Evolutionary conservation across 1,140 invertebrate genomes (phyloP).

Genomic region (Berghia stephanieae): DNA sequence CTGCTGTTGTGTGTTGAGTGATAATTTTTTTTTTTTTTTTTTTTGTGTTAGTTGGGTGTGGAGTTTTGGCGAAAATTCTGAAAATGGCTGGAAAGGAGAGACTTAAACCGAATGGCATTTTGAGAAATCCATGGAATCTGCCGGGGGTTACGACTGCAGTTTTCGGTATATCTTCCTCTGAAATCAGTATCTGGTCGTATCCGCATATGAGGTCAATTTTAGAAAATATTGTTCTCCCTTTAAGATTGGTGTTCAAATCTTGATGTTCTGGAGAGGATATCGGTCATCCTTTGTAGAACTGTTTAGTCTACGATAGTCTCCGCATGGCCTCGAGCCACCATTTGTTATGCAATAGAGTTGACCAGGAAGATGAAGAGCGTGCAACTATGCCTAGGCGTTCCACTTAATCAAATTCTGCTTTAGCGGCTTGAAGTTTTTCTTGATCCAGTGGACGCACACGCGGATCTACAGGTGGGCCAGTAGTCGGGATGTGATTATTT

Average conservation of each 20-base stretch:
- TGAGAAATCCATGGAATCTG: conserved; percentile 39
- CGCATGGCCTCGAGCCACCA: conserved; percentile 61
- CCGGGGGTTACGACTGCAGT: no score
- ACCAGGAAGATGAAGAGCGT: conserved; percentile 52
- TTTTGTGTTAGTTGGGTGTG: no score
- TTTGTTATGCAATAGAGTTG: conserved; percentile 64
- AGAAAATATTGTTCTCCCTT: conserved; percentile 28
- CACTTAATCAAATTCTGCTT: conserved; percentile 13
- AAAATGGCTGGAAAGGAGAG: no score
- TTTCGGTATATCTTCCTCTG: no score
- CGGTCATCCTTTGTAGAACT: no score
- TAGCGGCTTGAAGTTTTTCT: not conserved
- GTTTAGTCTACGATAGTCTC: no score
- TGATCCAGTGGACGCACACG: no score
- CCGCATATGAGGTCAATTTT: conserved; percentile 33
- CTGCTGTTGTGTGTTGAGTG: no score
- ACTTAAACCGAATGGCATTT: conserved; percentile 32
- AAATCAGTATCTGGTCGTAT: conserved; percentile 36
- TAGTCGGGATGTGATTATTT: not conserved
- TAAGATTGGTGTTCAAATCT: no score
- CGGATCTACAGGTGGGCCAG: not conserved
- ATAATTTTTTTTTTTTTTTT: no score
- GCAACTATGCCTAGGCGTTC: not conserved
- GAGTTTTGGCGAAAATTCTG: no score
- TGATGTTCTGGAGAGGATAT: conserved; percentile 47